phyloP scores from a whole-genome alignment of 2,113 vertebrate species.

The Columba janthina region DNA sequence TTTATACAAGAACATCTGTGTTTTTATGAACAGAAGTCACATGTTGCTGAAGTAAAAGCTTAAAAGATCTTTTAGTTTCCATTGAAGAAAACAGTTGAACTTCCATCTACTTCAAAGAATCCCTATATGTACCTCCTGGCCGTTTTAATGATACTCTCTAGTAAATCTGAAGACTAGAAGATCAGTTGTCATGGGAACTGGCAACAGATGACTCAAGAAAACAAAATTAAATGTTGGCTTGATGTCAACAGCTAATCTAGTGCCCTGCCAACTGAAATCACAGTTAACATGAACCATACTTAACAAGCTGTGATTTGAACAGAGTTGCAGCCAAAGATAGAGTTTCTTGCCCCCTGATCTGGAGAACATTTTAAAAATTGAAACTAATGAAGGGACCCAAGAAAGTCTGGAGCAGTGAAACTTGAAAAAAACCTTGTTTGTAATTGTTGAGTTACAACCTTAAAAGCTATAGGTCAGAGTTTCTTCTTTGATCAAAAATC shows the following conservation, averaged over 20 bases:
- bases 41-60: background rate
- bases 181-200: conserved; percentile 66
- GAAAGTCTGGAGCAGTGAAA: background rate
- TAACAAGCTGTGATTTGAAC: conserved; percentile 65
- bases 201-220: conserved; percentile 70
- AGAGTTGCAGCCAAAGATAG: conserved; percentile 53
- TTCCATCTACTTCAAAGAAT: conserved; percentile 32
- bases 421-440: background rate
- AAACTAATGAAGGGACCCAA: conserved; percentile 28
- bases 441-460: background rate
- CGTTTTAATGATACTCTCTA: conserved; percentile 47
- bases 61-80: conserved; percentile 11
- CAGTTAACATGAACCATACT: conserved; percentile 49
- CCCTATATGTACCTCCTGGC: background rate
- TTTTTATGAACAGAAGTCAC: conserved; percentile 3
- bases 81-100: conserved; percentile 53
- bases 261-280: conserved; percentile 68
- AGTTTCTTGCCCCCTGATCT: conserved; percentile 47
- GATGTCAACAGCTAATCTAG: conserved; percentile 64
- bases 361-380: conserved; percentile 26
- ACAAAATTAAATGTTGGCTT: conserved; percentile 70
- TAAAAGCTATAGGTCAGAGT: background rate
- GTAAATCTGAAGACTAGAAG: conserved; percentile 56
- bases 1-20: background rate
- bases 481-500: background rate